Evolutionary conservation across 1,140 invertebrate species (phyloP).

Genomic region (Drosophila tsacasi): DNA sequence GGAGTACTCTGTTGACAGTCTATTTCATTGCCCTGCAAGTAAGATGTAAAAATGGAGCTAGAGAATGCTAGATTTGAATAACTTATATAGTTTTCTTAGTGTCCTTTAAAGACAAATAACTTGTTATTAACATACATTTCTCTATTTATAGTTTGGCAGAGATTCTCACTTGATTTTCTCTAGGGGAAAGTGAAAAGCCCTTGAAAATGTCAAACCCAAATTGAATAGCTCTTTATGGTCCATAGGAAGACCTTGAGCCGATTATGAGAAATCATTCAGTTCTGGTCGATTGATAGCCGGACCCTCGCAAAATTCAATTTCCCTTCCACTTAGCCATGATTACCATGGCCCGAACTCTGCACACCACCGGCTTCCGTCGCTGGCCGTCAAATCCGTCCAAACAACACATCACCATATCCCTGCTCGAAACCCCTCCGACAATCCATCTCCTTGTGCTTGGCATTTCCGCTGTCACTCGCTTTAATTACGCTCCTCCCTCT

Average conservation of each 20-base stretch:
- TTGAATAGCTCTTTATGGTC: not conserved
- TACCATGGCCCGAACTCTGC: conserved; percentile 55
- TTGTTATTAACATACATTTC: not conserved
- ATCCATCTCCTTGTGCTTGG: conserved; percentile 50
- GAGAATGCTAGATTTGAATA: conserved; percentile 15
- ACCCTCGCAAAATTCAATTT: conserved; percentile 69
- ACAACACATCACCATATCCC: conserved; percentile 29
- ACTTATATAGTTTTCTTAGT: conserved; percentile 11
- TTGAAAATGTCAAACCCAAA: not conserved
- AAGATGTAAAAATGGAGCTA: conserved; percentile 1
- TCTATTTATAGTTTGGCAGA: not conserved
- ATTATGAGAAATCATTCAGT: conserved; percentile 21
- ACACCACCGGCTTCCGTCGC: conserved; percentile 47
- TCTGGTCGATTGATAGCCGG: conserved; percentile 10
- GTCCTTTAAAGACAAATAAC: not conserved
- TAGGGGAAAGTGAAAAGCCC: not conserved
- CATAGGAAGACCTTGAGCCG: not conserved
- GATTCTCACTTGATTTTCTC: not conserved
- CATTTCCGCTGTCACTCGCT: conserved; percentile 75
- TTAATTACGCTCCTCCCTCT: conserved; percentile 65
- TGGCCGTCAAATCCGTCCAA: conserved; percentile 31
- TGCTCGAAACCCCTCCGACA: not conserved
- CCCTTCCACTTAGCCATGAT: conserved; percentile 72
- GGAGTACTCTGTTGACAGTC: conserved; percentile 27
- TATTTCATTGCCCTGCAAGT: conserved; percentile 36